These are phyloP conservation scores for Oxyscelio sp. DNA, from an alignment of 2,888 invertebrate species.

Conservation along the genomic window DNA sequence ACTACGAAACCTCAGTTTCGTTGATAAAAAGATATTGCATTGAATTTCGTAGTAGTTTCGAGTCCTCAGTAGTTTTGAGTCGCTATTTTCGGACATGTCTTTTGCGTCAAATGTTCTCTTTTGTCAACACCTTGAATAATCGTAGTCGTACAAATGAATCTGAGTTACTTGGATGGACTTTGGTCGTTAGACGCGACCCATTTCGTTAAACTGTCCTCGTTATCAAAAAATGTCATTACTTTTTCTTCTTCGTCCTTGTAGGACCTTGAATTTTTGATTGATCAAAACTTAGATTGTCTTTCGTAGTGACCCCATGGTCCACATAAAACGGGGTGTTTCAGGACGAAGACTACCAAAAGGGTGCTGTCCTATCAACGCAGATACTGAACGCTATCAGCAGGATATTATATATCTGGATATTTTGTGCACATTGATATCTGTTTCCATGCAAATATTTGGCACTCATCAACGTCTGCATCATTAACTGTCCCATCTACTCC, in stretches of 20 bases:
- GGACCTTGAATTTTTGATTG: neutral
- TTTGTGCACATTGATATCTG: too few relatives aligned
- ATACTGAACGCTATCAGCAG: too few relatives aligned
- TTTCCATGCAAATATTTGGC: neutral
- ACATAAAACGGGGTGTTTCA: neutral
- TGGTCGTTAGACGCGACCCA: neutral
- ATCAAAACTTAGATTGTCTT: slow-evolving; percentile 42
- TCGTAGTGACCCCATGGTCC: slow-evolving; percentile 20
- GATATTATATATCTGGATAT: too few relatives aligned
- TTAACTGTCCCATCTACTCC: too few relatives aligned
- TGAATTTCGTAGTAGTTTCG: slow-evolving; percentile 19
- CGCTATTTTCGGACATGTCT: slow-evolving; percentile 33
- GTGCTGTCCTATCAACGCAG: too few relatives aligned
- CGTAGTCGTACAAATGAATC: too few relatives aligned
- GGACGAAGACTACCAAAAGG: neutral
- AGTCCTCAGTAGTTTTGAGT: slow-evolving; percentile 49
- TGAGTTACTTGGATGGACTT: too few relatives aligned
- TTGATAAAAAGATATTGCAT: slow-evolving; percentile 45
- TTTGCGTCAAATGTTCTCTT: neutral
- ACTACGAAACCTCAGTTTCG: slow-evolving; percentile 52
- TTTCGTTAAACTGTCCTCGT: slow-evolving; percentile 20
- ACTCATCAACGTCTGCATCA: too few relatives aligned
- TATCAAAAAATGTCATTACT: slow-evolving; percentile 11
- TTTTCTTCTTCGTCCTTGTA: neutral
- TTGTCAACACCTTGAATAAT: too few relatives aligned